A percentile compares a stretch with the other conserved stretches of the same genome.
phyloP scores from a whole-genome alignment of 2,888 invertebrate genomes.

The Acanthosoma haemorrhoidale region DNA sequence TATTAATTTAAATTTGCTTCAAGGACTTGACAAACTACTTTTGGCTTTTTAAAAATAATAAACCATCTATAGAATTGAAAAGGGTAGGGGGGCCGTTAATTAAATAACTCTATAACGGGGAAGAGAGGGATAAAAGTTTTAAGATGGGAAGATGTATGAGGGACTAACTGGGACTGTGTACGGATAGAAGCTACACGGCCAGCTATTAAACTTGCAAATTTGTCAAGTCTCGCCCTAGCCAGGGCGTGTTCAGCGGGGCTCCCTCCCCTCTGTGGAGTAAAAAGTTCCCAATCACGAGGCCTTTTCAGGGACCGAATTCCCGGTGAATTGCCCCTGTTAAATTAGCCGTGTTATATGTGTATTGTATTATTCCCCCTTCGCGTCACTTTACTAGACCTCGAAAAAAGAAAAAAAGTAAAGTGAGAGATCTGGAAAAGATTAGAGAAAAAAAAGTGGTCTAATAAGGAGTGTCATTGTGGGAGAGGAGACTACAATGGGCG shows the following conservation, averaged over 20 bases:
- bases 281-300: neutral
- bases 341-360: constrained; percentile 7
- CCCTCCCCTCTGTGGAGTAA: neutral
- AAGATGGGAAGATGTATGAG: constrained; percentile 2
- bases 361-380: neutral
- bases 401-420: neutral
- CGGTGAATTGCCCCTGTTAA: neutral
- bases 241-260: neutral
- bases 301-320: neutral
- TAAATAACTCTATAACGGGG: no score
- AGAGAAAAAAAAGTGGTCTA: no score
- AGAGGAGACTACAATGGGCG: neutral
- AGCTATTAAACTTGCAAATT: constrained; percentile 12
- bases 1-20: no score
- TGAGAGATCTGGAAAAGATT: neutral
- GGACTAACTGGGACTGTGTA: constrained; percentile 2
- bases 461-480: neutral
- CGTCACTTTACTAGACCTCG: neutral
- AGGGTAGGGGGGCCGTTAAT: no score
- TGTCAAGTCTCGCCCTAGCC: neutral
- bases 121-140: constrained; percentile 1
- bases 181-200: neutral
- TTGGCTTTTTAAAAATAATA: no score
- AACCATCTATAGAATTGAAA: no score
- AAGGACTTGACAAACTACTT: no score